Evolutionary conservation across 2,797 vertebrate species (phyloP).

Genomic region (Potorous gilbertii): DNA sequence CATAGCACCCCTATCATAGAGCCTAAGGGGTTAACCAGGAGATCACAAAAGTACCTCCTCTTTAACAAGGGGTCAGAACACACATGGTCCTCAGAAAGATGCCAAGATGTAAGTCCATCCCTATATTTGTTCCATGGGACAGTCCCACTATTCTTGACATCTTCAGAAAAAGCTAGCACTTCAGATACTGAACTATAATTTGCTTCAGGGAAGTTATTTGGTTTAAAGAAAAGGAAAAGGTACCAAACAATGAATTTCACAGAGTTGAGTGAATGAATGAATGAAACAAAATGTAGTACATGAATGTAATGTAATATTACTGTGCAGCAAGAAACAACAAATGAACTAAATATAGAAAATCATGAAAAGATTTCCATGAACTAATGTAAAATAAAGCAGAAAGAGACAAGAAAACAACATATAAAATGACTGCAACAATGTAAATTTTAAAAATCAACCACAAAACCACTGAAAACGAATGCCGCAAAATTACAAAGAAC

Average conservation of each 20-base stretch:
- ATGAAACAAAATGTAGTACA: background rate
- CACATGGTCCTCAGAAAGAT: background rate
- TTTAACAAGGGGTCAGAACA: background rate
- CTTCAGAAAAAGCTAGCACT: background rate
- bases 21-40: background rate
- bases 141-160: background rate
- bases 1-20: background rate
- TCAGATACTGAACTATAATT: background rate
- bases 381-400: background rate
- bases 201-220: background rate
- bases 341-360: background rate
- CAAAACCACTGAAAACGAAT: background rate
- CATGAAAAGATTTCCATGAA: background rate
- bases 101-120: background rate
- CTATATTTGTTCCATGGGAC: background rate
- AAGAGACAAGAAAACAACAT: background rate
- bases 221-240: background rate
- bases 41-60: background rate
- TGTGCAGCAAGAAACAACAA: background rate
- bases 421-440: background rate
- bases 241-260: background rate
- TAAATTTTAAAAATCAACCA: background rate
- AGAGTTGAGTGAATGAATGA: background rate
- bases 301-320: background rate
- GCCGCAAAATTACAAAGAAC: background rate